Base-by-base conservation (phyloP, 2,888 invertebrate genomes). In the Trachelus iudaicus region DNA sequence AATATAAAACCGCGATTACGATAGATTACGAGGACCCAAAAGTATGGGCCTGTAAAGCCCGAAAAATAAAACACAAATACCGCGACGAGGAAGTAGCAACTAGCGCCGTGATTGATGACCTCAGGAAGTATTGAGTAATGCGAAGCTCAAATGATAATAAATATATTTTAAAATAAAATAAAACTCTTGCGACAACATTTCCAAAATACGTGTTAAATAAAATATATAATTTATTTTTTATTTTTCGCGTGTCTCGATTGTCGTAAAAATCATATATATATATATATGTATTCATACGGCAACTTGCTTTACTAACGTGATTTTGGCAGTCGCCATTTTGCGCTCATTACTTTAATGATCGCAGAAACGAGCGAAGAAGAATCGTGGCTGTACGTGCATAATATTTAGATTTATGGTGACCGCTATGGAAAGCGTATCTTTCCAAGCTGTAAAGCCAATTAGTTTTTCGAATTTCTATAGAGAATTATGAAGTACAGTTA, bases 51-150 rank as follows among this genome's bases (percentile, higher is more conserved):
- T 12, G 71, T 15, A 34, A 11, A 71, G 31, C 31, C 1, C 9
- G 71, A 71, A 71, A 71, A 71, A 71, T 71, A 71, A 71, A 31
- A 34, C 71, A 71, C 33, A 34, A 71, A 71, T 56, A 23, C 56
- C 56, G 56, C 56, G 56, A 56, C 23, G 56, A 56, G 56, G 56
- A 56, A 56, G 15, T 56, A 56, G 56, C 9, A 56, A 9, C 56
- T 23, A 23, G 56, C 56, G 56, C 56, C 56, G 23, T 9, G 23
- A 9, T 23, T 23, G 56, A 23, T 56, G 56, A 56, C 23, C 56
- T 23, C 56, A 56, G 56, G 56, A 56, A 56, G 56, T 23, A 56
- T 23, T 9, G 56, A 56, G 56, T 56, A 56, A 56, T 56, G 56
- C 56, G 56, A 56, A 56, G 56, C 56, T 56, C 56, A 56, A 56